These are phyloP conservation scores for Theonella swinhoei DNA, from an alignment of 37 sponge, comb jelly and placozoan species.

Conservation along the genomic window DNA sequence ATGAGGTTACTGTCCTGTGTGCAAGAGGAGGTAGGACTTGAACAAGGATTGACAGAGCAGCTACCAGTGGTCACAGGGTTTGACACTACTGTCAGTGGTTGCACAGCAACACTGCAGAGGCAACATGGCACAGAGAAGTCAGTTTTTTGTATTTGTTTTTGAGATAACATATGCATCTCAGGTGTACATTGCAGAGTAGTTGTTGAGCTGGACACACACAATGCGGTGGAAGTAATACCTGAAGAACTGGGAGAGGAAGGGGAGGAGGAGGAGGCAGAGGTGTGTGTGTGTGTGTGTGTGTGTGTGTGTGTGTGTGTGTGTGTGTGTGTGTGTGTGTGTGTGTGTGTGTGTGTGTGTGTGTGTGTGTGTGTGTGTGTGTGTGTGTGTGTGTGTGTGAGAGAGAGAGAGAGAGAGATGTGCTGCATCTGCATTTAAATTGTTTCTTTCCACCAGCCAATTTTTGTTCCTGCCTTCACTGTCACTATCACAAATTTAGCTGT, in stretches of 20 bases:
- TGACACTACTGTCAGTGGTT: conserved; percentile 15
- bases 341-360: too few species aligned
- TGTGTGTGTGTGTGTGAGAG: too few species aligned
- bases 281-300: not conserved
- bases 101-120: conserved; percentile 27
- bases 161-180: not conserved
- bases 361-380: too few species aligned
- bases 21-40: conserved; percentile 27
- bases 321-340: too few species aligned
- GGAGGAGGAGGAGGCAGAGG: conserved; percentile 1
- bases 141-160: not conserved
- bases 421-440: not conserved
- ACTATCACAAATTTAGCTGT: conserved; percentile 59
- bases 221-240: conserved; percentile 9
- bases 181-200: conserved; percentile 6
- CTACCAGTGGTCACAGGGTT: conserved; percentile 32
- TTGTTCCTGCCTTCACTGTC: conserved; percentile 65
- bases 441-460: conserved; percentile 30
- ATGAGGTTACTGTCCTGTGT: conserved; percentile 7
- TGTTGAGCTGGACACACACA: conserved; percentile 59
- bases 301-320: too few species aligned
- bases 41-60: not conserved
- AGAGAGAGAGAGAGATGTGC: too few species aligned
- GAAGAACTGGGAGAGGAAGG: conserved; percentile 11
- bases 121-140: conserved; percentile 22